Evolutionary conservation across 2,888 invertebrate genomes (phyloP), one percentile per base, ranked within the genome.

Genomic region (Drepanosiphum platanoidis): DNA sequence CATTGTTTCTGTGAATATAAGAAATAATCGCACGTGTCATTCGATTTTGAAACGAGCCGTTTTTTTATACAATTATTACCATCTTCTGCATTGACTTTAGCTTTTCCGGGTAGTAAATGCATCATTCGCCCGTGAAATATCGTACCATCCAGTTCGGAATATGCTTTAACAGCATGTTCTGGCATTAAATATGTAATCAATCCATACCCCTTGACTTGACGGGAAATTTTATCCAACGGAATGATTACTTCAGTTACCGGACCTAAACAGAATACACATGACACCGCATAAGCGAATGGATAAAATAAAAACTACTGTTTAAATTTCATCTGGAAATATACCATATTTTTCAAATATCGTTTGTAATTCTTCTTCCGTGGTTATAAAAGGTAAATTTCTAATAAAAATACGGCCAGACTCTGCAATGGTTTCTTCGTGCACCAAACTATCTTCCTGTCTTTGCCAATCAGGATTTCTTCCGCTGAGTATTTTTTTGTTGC

Each of bases 341-440:
- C 96, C 98, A 91, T 93, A 97, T 90, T 94, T 93, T 89, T 94
- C 93, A 91, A 99, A 99, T 0, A 96, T 89, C 87, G 92, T 91
- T 88, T 94, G 94, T 61, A 99, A 89, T 88, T 98, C 96, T 86
- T 95, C 94, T 90, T 98, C 97, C 0, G 93, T 95, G 11, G 94
- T 93, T 3, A 94, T 93, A 89, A 97, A 99, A 0, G 97, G 91
- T 86, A 99, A 92, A 91, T 99, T 99, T 87, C 98, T 92, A 1
- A 98, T 92, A 91, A 97, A 99, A 88, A 99, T 94, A 88, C 95
- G 93, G 2, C 99, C 99, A 87, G 97, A 97, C 89, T 96, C 96
- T 0, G 94, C 95, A 86, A 96, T 94, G 87, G 92, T 92, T 89
- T 96, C 96, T 90, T 94, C 95, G 88, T 92, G 92, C 88, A 92